Base-by-base conservation (phyloP, 2,113 vertebrate genomes). In the Aptenodytes forsteri region DNA sequence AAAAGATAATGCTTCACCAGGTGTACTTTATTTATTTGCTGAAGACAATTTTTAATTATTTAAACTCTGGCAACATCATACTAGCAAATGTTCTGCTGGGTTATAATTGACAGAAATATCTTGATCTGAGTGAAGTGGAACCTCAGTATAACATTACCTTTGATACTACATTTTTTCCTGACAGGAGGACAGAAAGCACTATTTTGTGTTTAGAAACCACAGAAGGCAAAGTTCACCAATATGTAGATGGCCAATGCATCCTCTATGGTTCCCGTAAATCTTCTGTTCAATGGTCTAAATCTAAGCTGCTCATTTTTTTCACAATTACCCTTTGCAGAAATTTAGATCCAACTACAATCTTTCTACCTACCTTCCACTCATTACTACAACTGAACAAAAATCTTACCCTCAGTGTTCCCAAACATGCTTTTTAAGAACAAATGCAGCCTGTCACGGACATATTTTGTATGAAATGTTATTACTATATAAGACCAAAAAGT, bases 11-110 rank as follows among this genome's bases (percentile, higher is more conserved):
- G 66, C 15, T 87, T 52, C 62, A 89, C 88, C 96, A 94, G 50
- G 25, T 69, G 62, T 32, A 85, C 71, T 94, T 93, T 29, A 89
- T 38, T 89, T 92, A 78, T 62, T 95, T 75, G 64, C 47, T 70
- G 73, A 95, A 67, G 42, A 71, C 58, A 64, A 30, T 66, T 84
- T 96, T 97, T 73, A 96, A 95, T 97, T 94, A 97, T 92, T 95
- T 85, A 97, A 90, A 64, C 30, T 65, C 62, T 61, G 70, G 49
- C 58, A 83, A 69, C 29, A 73, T 82, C 61, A 61, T 26, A 42
- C 22, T 36, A 76, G 62, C 66, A 90, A 95, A 59, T 62, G 73
- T 64, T 82, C 50, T 91, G 27, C 65, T 47, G 54, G 36, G 36
- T 50, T 92, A 9, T 71, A 95, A 90, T 47, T 81, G 86, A 73